A percentile compares a stretch with the other conserved stretches of the same genome.
phyloP scores from a whole-genome alignment of 1,140 invertebrate species.

The Dreissena polymorpha region DNA sequence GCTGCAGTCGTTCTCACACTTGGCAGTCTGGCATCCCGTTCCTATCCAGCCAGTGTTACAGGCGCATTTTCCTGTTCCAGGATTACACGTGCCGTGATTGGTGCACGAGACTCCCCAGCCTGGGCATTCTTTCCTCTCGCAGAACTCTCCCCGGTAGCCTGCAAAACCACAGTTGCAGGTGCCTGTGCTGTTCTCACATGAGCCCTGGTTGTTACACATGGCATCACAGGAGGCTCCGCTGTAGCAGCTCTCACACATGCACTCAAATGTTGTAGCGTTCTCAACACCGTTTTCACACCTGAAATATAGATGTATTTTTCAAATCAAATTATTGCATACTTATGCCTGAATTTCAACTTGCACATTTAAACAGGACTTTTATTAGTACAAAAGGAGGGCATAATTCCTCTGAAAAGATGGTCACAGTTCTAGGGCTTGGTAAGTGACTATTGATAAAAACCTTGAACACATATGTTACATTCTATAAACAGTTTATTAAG shows the following conservation, averaged over 20 bases:
- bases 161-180: conserved; percentile 60
- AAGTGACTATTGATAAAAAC: too few relatives aligned
- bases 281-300: conserved; percentile 55
- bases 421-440: too few relatives aligned
- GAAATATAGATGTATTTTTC: neutral
- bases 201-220: conserved; percentile 52
- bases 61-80: conserved; percentile 48
- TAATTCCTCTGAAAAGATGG: too few relatives aligned
- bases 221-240: conserved; percentile 50
- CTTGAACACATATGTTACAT: too few relatives aligned
- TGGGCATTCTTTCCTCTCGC: conserved; percentile 58
- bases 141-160: conserved; percentile 55
- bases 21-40: conserved; percentile 55
- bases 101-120: conserved; percentile 54
- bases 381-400: too few relatives aligned
- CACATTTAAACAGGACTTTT: too few relatives aligned
- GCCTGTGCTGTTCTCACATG: conserved; percentile 36
- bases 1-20: conserved; percentile 65
- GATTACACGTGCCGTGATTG: conserved; percentile 52
- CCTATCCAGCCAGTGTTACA: conserved; percentile 65
- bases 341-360: too few relatives aligned
- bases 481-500: too few relatives aligned
- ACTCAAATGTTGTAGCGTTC: conserved; percentile 32
- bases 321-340: neutral
- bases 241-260: conserved; percentile 58